These are phyloP conservation scores for Forficula auricularia DNA, from an alignment of 1,140 invertebrate genomes.

Conservation along the genomic window DNA sequence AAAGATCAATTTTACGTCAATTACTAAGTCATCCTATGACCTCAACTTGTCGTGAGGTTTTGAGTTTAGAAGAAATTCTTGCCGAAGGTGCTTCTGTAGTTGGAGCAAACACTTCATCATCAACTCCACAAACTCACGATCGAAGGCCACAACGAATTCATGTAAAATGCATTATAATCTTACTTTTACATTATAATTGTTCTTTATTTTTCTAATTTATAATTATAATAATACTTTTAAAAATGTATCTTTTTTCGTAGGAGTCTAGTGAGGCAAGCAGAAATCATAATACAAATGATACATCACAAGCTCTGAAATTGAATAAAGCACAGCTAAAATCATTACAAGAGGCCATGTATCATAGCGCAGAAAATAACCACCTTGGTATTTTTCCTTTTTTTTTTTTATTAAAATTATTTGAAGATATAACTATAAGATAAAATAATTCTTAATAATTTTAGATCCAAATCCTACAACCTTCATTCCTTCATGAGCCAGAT, in stretches of 20 bases:
- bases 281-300: conserved; percentile 17
- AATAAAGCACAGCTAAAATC: conserved; percentile 69
- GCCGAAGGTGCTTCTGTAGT: conserved; percentile 46
- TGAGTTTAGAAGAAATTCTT: conserved; percentile 76
- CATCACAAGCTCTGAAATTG: conserved; percentile 37
- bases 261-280: too few relatives aligned
- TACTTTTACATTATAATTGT: too few relatives aligned
- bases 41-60: conserved; percentile 47
- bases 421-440: too few relatives aligned
- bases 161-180: too few relatives aligned
- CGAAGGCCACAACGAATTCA: too few relatives aligned
- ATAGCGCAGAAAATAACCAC: conserved; percentile 75
- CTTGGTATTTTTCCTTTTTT: conserved; percentile 43
- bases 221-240: too few relatives aligned
- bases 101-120: not conserved
- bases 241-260: too few relatives aligned
- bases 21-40: conserved; percentile 56
- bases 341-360: conserved; percentile 82
- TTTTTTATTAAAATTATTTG: not conserved
- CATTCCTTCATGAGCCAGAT: too few relatives aligned
- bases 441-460: too few relatives aligned
- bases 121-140: too few relatives aligned
- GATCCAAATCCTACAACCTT: too few relatives aligned
- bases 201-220: too few relatives aligned
- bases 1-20: conserved; percentile 55